Base-by-base conservation (phyloP, 2,113 vertebrate genomes). In the Misgurnus anguillicaudatus region DNA sequence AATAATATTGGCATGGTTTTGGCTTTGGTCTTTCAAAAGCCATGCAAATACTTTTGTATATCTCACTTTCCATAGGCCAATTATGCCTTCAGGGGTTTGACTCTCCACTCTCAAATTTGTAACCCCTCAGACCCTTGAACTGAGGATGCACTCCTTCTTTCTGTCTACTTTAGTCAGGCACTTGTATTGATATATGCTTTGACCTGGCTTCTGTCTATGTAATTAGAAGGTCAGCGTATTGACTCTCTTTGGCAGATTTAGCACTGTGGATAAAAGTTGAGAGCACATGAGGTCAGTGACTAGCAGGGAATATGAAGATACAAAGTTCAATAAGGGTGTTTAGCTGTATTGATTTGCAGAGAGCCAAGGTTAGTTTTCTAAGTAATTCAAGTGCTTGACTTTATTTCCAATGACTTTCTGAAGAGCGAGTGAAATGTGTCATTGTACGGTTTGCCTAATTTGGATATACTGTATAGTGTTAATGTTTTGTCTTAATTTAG, bases 121-220 rank as follows among this genome's bases (percentile, higher is more conserved):
- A 51, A 80, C 62, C 82, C 70, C 19, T 68, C 68, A 53, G 71
- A 75, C 83, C 79, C 57, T 45, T 84, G 75, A 79, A 57, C 57
- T 38, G 53, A 72, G 42, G 48, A 57, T 79, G 60, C 73, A 57
- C 53, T 72, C 58, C 61, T 76, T 80, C 57, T 55, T 68, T 67
- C 69, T 65, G 57, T 61, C 31, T 75, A 78, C 70, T 39, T 38
- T 53, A 53, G 51, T 39, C 41, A 38, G 63, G 71, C 68, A 76
- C 69, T 74, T 39, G 19, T 68, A 67, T 14, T n/a, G 36, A 47
- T 55, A 60, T 60, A 55, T 48, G 36, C 42, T 16, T 47, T 62
- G 65, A 79, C 72, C 76, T 61, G 39, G 16, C 70, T 60, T 53
- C 75, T 81, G 65, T 61, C 61, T 57, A 9, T 53, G 70, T 76